Evolutionary conservation across 1,140 invertebrate species (phyloP), one percentile per base, ranked within the genome.

Genomic region (Drosophila ironensis): DNA sequence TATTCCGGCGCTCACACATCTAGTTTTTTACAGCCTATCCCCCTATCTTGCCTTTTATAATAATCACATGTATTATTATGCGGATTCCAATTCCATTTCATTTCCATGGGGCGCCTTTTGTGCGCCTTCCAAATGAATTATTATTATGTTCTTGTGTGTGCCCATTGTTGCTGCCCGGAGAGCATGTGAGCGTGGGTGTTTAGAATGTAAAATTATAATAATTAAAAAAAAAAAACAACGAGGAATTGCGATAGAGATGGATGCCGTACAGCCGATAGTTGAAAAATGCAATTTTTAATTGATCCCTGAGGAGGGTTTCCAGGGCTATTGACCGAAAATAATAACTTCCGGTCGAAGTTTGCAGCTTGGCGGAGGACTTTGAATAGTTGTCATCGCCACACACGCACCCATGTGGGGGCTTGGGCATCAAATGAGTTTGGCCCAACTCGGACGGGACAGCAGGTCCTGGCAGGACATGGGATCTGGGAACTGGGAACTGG

Each of bases 201-300:
- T 50, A 59, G 67, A 68, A 56, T 86, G 73, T 71, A 67, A 70
- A 78, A 78, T 78, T 74, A 78, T 78, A 71, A 86, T 86, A 86
- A 84, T 84, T 84, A 84, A 71, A 71, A 37, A 71, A 84, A 71
- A 71, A 37, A 71, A 61, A 27, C 37, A 69, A 59, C 38, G 59
- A 22, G 17, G 40, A 9, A n/a, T n/a, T n/a, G 19, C 35, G n/a
- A 16, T 40, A 27, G 24, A 12, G 47, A 41, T 53, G 40, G 16
- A 12, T 27, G n/a, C n/a, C n/a, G n/a, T n/a, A n/a, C n/a, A n/a
- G n/a, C n/a, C n/a, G n/a, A n/a, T n/a, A n/a, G n/a, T n/a, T n/a
- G n/a, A n/a, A n/a, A n/a, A n/a, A n/a, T n/a, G n/a, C n/a, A n/a
- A n/a, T n/a, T n/a, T n/a, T n/a, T n/a, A n/a, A n/a, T n/a, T n/a